Conservation (phyloP, 1,140 invertebrate genomes). For the Bombus balteatus region DNA sequence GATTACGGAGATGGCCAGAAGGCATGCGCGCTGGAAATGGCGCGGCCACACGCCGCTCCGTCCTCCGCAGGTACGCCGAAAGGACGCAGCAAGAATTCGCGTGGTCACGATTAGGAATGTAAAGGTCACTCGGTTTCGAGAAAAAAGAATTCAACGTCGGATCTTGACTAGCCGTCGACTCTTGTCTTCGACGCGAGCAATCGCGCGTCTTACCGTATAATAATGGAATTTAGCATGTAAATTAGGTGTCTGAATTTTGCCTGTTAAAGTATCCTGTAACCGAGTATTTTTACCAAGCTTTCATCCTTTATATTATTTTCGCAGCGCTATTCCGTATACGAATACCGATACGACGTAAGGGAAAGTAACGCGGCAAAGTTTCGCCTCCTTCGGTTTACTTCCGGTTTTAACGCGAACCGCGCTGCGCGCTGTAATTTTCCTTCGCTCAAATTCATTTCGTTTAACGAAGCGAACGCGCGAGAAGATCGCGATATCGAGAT, state of each 20-base stretch:
- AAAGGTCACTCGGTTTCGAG: slow-evolving; percentile 40
- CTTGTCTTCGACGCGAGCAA: not conserved
- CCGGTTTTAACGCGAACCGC: no score
- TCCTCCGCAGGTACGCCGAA: slow-evolving; percentile 35
- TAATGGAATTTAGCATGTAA: no score
- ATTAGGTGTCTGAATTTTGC: no score
- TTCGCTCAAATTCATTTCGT: no score
- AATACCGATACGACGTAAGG: no score
- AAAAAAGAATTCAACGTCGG: slow-evolving; percentile 22
- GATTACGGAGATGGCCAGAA: slow-evolving; percentile 41
- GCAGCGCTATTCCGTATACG: rapidly evolving
- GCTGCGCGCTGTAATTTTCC: no score
- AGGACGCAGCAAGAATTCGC: slow-evolving; percentile 55
- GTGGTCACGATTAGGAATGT: slow-evolving; percentile 57
- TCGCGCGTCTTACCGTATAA: not conserved
- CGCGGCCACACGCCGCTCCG: slow-evolving; percentile 51
- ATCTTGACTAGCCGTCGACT: not conserved
- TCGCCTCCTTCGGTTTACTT: no score
- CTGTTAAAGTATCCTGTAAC: rapidly evolving
- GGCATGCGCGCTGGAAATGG: slow-evolving; percentile 67
- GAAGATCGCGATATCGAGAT: no score
- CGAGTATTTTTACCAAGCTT: no score
- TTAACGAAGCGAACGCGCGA: no score
- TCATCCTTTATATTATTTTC: rapidly evolving
- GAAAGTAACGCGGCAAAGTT: no score